phyloP scores from a whole-genome alignment of 2,888 invertebrate species.

The Ectemnius continuus region DNA sequence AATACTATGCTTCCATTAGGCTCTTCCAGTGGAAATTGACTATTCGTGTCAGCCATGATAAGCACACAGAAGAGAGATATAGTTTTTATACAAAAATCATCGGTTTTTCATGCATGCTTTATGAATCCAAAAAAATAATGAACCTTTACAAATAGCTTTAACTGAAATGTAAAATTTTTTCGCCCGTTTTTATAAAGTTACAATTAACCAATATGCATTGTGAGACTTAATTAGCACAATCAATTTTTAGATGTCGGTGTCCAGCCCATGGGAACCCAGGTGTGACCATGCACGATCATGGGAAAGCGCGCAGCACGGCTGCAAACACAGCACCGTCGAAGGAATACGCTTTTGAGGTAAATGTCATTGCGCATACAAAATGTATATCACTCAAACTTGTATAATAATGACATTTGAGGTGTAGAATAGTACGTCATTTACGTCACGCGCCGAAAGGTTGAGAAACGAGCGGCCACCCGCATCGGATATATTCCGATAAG shows the following conservation, averaged over 20 bases:
- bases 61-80: too few relatives aligned
- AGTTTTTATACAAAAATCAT: too few relatives aligned
- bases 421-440: background rate
- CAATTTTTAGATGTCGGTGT: slow-evolving; percentile 83
- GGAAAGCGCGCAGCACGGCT: slow-evolving; percentile 65
- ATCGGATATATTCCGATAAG: slow-evolving; percentile 22
- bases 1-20: too few relatives aligned
- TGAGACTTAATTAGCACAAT: too few relatives aligned
- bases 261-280: slow-evolving; percentile 86
- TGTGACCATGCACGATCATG: slow-evolving; percentile 75
- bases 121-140: too few relatives aligned
- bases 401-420: background rate
- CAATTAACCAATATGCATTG: too few relatives aligned
- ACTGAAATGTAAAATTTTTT: too few relatives aligned
- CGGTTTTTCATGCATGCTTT: too few relatives aligned
- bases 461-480: slow-evolving; percentile 1
- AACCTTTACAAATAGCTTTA: too few relatives aligned
- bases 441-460: slow-evolving; percentile 5
- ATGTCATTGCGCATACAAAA: slow-evolving; percentile 5
- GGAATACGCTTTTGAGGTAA: slow-evolving; percentile 90
- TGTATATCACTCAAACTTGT: background rate
- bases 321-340: slow-evolving; percentile 80
- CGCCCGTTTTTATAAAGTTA: too few relatives aligned
- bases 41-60: too few relatives aligned
- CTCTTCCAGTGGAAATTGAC: too few relatives aligned